A percentile compares a stretch with the other conserved stretches of the same genome.
Evolutionary conservation across 1,140 invertebrate genomes (phyloP).

Genomic region (Scaptomyza hsui): DNA sequence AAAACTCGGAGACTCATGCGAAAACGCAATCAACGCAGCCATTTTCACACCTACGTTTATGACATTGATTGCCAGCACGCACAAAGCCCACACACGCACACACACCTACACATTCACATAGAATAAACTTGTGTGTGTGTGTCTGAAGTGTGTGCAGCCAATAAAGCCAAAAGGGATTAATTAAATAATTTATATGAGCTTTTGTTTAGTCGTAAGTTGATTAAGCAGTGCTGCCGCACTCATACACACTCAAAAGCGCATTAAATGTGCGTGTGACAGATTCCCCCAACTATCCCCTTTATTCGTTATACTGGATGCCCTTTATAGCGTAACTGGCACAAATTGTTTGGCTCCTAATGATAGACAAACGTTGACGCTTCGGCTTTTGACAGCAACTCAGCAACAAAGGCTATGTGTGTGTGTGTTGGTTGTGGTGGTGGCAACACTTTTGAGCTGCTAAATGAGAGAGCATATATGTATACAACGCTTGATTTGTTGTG

Average conservation of each 20-base stretch:
- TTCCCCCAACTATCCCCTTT: constrained; percentile 1
- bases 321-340: constrained; percentile 46
- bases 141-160: constrained; percentile 40
- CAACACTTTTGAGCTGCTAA: constrained; percentile 7
- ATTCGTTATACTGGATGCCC: constrained; percentile 21
- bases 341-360: constrained; percentile 71
- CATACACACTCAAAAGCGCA: constrained; percentile 42
- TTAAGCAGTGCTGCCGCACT: constrained; percentile 56
- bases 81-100: constrained; percentile 37
- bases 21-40: constrained; percentile 66
- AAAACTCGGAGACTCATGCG: constrained; percentile 57
- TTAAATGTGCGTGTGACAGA: constrained; percentile 50
- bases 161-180: constrained; percentile 76
- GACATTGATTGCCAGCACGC: constrained; percentile 77
- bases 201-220: constrained; percentile 77
- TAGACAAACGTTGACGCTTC: constrained; percentile 65
- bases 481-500: constrained; percentile 31
- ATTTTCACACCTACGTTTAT: constrained; percentile 76
- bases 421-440: not conserved
- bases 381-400: constrained; percentile 36
- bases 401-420: constrained; percentile 6
- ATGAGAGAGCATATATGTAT: constrained; percentile 26
- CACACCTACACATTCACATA: not conserved
- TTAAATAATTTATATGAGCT: constrained; percentile 81
- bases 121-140: not conserved